Evolutionary conservation across 2,888 invertebrate genomes (phyloP).

Genomic region (Nycteola revayana): DNA sequence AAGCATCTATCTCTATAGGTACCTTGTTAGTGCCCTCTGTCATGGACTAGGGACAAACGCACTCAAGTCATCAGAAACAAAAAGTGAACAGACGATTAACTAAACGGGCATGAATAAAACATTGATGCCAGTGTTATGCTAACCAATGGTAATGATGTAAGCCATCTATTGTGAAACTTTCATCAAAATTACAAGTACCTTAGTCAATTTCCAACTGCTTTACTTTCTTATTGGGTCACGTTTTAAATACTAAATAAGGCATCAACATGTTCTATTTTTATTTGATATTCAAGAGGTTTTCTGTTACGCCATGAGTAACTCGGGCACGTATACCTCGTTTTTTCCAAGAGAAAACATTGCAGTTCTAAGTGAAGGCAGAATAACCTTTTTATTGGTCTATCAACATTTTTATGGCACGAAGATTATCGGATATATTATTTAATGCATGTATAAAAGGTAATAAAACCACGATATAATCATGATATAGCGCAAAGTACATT

Average conservation of each 20-base stretch:
- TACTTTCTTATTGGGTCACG: slow-evolving; percentile 44
- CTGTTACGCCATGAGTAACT: slow-evolving; percentile 33
- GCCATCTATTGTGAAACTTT: slow-evolving; percentile 26
- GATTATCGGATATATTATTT: slow-evolving; percentile 17
- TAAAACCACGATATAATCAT: slow-evolving; percentile 14
- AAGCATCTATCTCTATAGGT: too few species aligned
- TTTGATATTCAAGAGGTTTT: slow-evolving; percentile 51
- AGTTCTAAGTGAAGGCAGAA: slow-evolving; percentile 26
- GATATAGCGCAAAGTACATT: too few species aligned
- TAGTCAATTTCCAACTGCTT: slow-evolving; percentile 32
- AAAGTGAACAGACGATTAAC: slow-evolving; percentile 21
- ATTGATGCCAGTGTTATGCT: slow-evolving; percentile 16
- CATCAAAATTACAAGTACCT: slow-evolving; percentile 28
- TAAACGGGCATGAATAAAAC: slow-evolving; percentile 12
- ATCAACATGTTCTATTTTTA: slow-evolving; percentile 29
- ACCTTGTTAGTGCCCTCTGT: too few species aligned
- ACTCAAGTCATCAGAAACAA: too few species aligned
- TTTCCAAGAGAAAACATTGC: slow-evolving; percentile 24
- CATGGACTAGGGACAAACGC: too few species aligned
- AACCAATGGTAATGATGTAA: slow-evolving; percentile 16
- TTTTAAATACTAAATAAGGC: slow-evolving; percentile 46
- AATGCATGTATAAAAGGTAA: slow-evolving; percentile 18
- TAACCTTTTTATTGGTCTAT: slow-evolving; percentile 17
- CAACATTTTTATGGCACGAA: slow-evolving; percentile 16
- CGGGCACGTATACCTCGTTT: slow-evolving; percentile 38